These are phyloP conservation scores for Phrixothrix hirtus DNA, from an alignment of 2,888 invertebrate species.

Conservation along the genomic window DNA sequence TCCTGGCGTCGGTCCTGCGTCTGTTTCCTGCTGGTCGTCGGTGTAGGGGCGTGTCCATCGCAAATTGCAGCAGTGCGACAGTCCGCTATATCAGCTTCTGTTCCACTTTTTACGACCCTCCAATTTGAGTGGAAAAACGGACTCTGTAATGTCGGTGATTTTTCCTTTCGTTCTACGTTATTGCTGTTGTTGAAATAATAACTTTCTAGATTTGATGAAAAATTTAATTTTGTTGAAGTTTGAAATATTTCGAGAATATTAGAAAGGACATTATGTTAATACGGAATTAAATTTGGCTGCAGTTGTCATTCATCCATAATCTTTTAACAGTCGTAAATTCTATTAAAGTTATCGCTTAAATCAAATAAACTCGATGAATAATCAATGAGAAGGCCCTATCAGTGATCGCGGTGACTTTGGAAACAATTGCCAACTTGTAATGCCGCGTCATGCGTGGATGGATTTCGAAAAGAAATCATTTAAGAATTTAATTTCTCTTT, in stretches of 20 bases:
- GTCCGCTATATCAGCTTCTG: constrained; percentile 46
- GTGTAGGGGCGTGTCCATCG: constrained; percentile 48
- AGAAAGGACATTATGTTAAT: too few relatives aligned
- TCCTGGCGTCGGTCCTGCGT: constrained; percentile 36
- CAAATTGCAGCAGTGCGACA: constrained; percentile 54
- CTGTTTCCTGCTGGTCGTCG: constrained; percentile 37
- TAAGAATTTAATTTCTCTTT: constrained; percentile 4
- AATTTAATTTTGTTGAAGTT: too few relatives aligned
- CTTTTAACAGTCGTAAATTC: constrained; percentile 23
- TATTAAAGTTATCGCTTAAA: constrained; percentile 39
- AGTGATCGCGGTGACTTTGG: constrained; percentile 35
- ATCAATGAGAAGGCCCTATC: constrained; percentile 38
- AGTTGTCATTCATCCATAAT: constrained; percentile 7
- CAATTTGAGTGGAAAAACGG: constrained; percentile 53
- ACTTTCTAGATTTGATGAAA: constrained; percentile 3
- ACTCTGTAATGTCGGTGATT: constrained; percentile 41
- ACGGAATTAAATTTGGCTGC: constrained; percentile 5
- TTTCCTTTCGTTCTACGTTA: constrained; percentile 29
- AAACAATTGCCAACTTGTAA: constrained; percentile 33
- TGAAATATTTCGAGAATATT: too few relatives aligned
- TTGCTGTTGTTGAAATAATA: constrained; percentile 6
- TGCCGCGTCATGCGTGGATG: constrained; percentile 28
- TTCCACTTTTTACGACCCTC: constrained; percentile 54
- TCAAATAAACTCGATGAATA: constrained; percentile 41
- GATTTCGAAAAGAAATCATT: constrained; percentile 13